Percentiles rank a stretch among this genome's conserved stretches.
Conservation (phyloP, 2,113 vertebrate genomes). For the Thinocorus orbignyianus region DNA sequence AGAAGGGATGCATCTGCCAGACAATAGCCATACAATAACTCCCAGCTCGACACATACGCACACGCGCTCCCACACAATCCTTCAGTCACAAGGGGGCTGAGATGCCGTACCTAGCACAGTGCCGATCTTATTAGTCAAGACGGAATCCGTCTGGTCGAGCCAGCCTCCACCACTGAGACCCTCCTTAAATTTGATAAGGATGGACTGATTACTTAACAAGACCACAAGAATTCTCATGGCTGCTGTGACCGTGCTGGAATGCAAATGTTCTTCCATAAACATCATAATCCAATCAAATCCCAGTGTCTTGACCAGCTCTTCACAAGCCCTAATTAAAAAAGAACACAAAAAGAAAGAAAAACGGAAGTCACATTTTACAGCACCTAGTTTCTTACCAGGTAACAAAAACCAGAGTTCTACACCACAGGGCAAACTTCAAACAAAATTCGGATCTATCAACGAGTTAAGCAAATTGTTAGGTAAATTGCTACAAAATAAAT, state of each 20-base stretch:
- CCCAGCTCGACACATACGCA: background rate
- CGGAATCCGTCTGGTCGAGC: constrained; percentile 97
- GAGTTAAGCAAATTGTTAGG: background rate
- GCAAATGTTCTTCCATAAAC: constrained; percentile 98
- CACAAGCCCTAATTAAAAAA: constrained; percentile 85
- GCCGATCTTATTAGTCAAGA: constrained; percentile 96
- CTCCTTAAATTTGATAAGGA: constrained; percentile 94
- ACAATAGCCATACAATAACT: background rate
- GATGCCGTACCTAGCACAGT: constrained; percentile 89
- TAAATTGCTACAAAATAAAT: background rate
- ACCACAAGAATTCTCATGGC: constrained; percentile 94
- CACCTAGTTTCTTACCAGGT: background rate
- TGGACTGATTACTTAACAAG: constrained; percentile 89
- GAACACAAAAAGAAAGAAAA: background rate
- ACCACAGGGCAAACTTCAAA: background rate
- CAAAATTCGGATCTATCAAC: background rate
- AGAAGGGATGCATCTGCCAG: background rate
- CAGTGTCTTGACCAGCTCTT: constrained; percentile 90
- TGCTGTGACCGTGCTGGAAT: constrained; percentile 90
- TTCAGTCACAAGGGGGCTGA: rapidly evolving
- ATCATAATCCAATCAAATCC: constrained; percentile 97
- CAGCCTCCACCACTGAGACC: constrained; percentile 93
- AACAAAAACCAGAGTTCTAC: background rate
- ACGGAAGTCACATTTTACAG: background rate
- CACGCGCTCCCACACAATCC: rapidly evolving